phyloP scores from a whole-genome alignment of 2,888 invertebrate species.

The Mesorhabditis sp. region DNA sequence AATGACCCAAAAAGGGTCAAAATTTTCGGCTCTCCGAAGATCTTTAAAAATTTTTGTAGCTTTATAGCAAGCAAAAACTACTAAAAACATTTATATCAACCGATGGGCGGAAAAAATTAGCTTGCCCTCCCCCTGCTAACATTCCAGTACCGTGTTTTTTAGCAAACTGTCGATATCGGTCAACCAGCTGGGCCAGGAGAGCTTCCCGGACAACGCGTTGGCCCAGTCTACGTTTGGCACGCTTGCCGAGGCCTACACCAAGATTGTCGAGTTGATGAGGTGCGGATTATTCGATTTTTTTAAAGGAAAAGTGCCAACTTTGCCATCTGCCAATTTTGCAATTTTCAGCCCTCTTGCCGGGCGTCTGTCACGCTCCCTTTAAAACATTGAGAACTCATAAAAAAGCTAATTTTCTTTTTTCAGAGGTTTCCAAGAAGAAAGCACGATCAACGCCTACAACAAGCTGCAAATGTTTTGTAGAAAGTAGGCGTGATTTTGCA shows the following conservation, averaged over 20 bases:
- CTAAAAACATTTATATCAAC: no score
- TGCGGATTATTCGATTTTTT: background rate
- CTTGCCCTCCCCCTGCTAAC: no score
- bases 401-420: background rate
- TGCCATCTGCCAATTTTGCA: no score
- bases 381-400: no score
- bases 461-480: slow-evolving; percentile 62
- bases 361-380: no score
- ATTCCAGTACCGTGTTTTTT: slow-evolving; percentile 46
- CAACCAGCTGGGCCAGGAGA: slow-evolving; percentile 78
- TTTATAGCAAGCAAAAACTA: no score
- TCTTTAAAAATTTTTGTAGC: no score
- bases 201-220: slow-evolving; percentile 77
- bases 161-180: slow-evolving; percentile 71
- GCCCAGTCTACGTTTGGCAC: slow-evolving; percentile 25
- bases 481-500: slow-evolving; percentile 62
- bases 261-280: slow-evolving; percentile 29
- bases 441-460: slow-evolving; percentile 25
- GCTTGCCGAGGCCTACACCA: slow-evolving; percentile 49
- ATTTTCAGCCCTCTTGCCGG: no score
- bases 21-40: no score
- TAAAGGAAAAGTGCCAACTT: no score
- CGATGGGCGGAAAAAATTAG: no score
- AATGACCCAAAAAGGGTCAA: no score
- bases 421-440: slow-evolving; percentile 29